Conservation (phyloP, 1,140 invertebrate genomes). For the Pachypsylla venusta region DNA sequence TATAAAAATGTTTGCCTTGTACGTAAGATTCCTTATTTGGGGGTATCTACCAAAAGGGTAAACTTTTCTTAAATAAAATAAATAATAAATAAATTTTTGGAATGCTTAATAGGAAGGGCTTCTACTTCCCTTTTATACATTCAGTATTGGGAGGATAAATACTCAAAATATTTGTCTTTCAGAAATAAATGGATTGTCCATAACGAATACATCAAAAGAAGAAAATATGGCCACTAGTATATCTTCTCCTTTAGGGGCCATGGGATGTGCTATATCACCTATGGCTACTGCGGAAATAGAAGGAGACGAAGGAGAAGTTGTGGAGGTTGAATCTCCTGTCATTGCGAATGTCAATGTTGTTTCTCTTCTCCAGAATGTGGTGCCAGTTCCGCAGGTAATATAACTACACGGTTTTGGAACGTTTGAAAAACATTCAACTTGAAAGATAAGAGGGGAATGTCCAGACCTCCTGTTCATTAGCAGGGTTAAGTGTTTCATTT, state of each 20-base stretch:
- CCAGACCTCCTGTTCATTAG: background rate
- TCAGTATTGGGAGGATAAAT: background rate
- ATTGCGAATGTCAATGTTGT: constrained; percentile 43
- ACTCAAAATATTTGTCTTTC: background rate
- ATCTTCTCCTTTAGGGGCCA: constrained; percentile 33
- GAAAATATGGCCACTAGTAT: constrained; percentile 28
- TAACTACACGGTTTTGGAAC: background rate
- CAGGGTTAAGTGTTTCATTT: background rate
- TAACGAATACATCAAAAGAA: constrained; percentile 9
- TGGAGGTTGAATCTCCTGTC: constrained; percentile 47
- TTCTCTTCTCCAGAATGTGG: constrained; percentile 40
- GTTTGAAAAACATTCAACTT: too few relatives aligned
- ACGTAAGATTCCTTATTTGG: too few relatives aligned
- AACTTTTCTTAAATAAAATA: too few relatives aligned
- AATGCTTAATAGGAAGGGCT: background rate
- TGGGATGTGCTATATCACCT: constrained; percentile 38
- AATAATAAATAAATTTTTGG: background rate
- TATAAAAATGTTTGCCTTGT: too few relatives aligned
- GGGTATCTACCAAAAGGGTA: too few relatives aligned
- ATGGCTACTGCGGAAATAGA: constrained; percentile 52
- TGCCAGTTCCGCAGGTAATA: constrained; percentile 32
- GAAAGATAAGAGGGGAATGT: too few relatives aligned
- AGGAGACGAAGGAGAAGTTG: constrained; percentile 46
- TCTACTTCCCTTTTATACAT: background rate
- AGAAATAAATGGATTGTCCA: background rate